phyloP scores from a whole-genome alignment of 64 coral and sea anemone genomes.

The Cladopsammia gracilis region DNA sequence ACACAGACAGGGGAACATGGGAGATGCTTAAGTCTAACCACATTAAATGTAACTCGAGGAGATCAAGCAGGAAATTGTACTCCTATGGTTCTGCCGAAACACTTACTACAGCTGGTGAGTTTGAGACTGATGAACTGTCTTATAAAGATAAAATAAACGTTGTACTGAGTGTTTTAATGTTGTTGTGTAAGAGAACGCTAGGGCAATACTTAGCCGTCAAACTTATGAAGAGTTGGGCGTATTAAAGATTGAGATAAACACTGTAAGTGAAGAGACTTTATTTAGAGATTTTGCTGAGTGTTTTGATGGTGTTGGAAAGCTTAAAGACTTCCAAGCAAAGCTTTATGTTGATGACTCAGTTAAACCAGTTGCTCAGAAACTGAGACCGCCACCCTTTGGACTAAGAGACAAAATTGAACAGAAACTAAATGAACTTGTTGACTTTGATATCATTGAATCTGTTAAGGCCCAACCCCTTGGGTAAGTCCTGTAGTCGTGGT shows the following conservation, averaged over 20 bases:
- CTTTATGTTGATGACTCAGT: no score
- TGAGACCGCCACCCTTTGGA: no score
- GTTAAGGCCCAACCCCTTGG: neutral
- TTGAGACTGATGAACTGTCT: conserved; percentile 56
- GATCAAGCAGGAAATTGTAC: conserved; percentile 43
- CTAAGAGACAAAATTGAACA: no score
- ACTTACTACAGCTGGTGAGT: conserved; percentile 48
- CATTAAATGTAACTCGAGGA: conserved; percentile 52
- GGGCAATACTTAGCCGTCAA: conserved; percentile 57
- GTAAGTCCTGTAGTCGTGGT: neutral
- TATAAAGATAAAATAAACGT: conserved; percentile 28
- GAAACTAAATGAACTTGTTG: no score
- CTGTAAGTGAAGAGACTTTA: no score
- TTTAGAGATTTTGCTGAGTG: no score
- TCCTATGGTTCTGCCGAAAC: conserved; percentile 59
- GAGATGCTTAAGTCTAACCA: conserved; percentile 27
- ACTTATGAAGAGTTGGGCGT: conserved; percentile 23
- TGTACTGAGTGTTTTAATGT: conserved; percentile 39
- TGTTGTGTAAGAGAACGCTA: conserved; percentile 56
- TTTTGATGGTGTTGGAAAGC: no score
- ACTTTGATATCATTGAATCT: no score
- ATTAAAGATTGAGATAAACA: no score
- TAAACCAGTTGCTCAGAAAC: no score
- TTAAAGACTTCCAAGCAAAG: no score
- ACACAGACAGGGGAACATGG: conserved; percentile 51